Evolutionary conservation across 2,797 vertebrate genomes (phyloP).

Genomic region (Gallirallus australis): DNA sequence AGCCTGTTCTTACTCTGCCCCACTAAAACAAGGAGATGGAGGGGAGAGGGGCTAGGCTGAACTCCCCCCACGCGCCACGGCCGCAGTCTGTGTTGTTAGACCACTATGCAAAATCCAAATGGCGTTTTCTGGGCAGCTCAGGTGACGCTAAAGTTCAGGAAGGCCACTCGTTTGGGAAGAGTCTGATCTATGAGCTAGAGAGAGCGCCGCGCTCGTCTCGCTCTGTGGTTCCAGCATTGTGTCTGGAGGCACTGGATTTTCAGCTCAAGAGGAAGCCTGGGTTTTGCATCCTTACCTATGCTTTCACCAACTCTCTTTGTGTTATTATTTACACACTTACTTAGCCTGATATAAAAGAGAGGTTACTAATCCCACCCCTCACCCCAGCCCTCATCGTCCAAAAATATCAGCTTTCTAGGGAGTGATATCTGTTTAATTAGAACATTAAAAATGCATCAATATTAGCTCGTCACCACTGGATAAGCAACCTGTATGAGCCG

Average conservation of each 20-base stretch:
- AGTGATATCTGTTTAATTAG: constrained; percentile 64
- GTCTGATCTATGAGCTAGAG: background rate
- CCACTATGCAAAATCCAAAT: background rate
- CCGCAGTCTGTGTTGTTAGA: background rate
- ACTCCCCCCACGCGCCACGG: background rate
- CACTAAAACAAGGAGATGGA: background rate
- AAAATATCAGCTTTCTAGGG: constrained; percentile 70
- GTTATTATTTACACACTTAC: constrained; percentile 68
- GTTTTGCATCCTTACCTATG: background rate
- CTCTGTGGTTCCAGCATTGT: constrained; percentile 23
- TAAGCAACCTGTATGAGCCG: constrained; percentile 78
- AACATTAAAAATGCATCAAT: constrained; percentile 66
- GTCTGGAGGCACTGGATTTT: constrained; percentile 72
- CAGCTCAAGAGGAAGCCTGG: background rate
- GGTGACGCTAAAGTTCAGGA: background rate
- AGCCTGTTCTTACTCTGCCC: background rate
- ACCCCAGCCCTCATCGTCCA: background rate
- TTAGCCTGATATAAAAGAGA: constrained; percentile 69
- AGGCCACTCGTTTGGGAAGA: constrained; percentile 21
- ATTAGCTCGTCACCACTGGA: constrained; percentile 73
- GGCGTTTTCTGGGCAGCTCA: background rate
- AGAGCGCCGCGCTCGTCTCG: background rate
- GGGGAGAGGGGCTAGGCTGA: background rate
- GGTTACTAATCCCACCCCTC: background rate
- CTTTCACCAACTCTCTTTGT: constrained; percentile 24